Evolutionary conservation across 2,888 invertebrate genomes (phyloP), one percentile per base, ranked within the genome.

Genomic region (Ormia ochracea): DNA sequence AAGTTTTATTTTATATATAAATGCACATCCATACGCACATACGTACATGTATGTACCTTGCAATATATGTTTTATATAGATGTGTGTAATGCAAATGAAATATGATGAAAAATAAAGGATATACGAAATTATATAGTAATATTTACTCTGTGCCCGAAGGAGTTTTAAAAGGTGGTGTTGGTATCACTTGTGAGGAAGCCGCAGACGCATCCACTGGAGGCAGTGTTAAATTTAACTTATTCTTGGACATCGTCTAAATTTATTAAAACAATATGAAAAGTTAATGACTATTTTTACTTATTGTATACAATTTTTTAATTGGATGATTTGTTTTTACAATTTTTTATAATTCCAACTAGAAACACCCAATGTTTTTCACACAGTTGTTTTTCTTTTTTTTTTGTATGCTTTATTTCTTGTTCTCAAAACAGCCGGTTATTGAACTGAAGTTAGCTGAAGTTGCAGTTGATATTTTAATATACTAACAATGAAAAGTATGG

Each of bases 211-310:
- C 96, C 84, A 96, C 96, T 86, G 96, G 96, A 86, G 96, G 96
- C 88, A 97, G 91, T 88, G 96, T 96, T 90, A 97, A 91, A 89
- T 96, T 96, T 86, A 96, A 91, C 91, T 96, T 97, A 90, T 97
- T 97, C 90, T 96, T 96, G 85, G 96, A 96, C 96, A 96, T 52
- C 41, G 31, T 38, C 41, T 4, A 6, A 17, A 5, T 23, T 12
- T 4, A 12, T 17, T 9, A n/a, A n/a, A 33, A 28, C n/a, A 19
- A 17, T 23, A 4, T 17, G 7, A 6, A 17, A 17, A 19, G 19
- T 19, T n/a, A 26, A 31, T 17, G 26, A 17, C 45, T n/a, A n/a
- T n/a, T 36, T 33, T 1, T 26, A 4, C 7, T 45, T 5, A 21
- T 10, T 41, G 6, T 38, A 12, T 21, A 3, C 10, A 28, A 10